Percentiles rank a stretch among this genome's conserved stretches.
Conservation (phyloP, 2,113 vertebrate species). For the Percopsis transmontana region DNA sequence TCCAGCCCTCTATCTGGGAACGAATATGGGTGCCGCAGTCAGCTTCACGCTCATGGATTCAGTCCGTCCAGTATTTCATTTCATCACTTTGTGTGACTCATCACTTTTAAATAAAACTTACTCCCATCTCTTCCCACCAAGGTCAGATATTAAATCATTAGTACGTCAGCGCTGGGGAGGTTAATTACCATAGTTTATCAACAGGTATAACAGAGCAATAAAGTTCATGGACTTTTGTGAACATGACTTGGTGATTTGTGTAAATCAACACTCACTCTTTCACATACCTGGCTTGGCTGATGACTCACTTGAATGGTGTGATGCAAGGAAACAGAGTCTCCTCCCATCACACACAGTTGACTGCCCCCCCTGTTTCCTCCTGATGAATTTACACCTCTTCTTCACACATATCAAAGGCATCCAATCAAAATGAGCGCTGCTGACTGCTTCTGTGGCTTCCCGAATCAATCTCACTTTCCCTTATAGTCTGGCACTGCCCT, state of each 20-base stretch:
- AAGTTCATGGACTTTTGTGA: no score
- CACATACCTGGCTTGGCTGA: neutral
- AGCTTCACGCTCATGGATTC: slow-evolving; percentile 30
- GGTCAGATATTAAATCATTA: no score
- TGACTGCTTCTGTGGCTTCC: neutral
- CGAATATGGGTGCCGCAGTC: slow-evolving; percentile 6
- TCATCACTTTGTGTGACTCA: slow-evolving; percentile 28
- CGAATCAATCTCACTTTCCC: neutral
- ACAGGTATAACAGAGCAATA: no score
- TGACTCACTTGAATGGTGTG: slow-evolving; percentile 10
- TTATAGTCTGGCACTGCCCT: neutral
- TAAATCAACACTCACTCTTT: neutral
- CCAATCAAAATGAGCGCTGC: slow-evolving; percentile 12
- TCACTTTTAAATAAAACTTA: slow-evolving; percentile 36
- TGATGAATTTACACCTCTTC: neutral
- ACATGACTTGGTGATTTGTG: no score
- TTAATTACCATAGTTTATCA: no score
- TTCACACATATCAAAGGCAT: slow-evolving; percentile 22
- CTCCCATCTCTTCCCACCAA: neutral
- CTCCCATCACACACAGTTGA: neutral
- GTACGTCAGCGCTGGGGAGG: no score
- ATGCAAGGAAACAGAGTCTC: neutral
- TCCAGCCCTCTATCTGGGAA: slow-evolving; percentile 15
- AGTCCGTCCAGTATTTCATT: slow-evolving; percentile 20
- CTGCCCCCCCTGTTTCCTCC: neutral